Evolutionary conservation across 2,113 vertebrate species (phyloP).

Genomic region (Ursus arctos): DNA sequence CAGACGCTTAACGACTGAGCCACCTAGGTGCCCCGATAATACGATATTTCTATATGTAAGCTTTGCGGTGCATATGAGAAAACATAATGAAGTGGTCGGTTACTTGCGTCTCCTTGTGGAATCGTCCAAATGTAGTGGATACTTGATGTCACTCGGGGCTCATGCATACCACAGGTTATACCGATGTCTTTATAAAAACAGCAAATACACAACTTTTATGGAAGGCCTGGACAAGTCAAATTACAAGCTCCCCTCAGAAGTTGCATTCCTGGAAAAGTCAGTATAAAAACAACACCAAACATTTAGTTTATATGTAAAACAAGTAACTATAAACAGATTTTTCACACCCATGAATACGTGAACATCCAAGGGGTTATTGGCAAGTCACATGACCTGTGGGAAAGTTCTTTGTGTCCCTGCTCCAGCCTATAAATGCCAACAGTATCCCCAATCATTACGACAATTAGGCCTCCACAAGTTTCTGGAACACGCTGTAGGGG

Average conservation of each 20-base stretch:
- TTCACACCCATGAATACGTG: neutral
- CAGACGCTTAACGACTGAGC: too few species aligned
- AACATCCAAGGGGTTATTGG: neutral
- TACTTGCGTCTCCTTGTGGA: neutral
- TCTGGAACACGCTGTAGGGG: neutral
- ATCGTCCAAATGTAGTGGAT: neutral
- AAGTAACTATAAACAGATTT: slow-evolving; percentile 34
- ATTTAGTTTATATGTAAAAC: slow-evolving; percentile 22
- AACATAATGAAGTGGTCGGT: neutral
- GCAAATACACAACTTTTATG: neutral
- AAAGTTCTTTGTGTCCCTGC: neutral
- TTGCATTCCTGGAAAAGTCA: slow-evolving; percentile 15
- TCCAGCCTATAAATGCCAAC: neutral
- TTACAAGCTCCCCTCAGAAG: slow-evolving; percentile 8
- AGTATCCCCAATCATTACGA: neutral
- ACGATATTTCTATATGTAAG: neutral
- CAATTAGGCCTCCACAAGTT: neutral
- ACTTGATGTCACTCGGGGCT: neutral
- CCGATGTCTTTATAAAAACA: neutral
- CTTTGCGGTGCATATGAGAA: neutral
- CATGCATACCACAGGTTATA: neutral
- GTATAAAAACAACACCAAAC: slow-evolving; percentile 46
- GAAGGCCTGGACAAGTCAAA: slow-evolving; percentile 53
- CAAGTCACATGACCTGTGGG: neutral
- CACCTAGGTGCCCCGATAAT: neutral